phyloP scores from a whole-genome alignment of 1,140 invertebrate species.

The Sinella curviseta region DNA sequence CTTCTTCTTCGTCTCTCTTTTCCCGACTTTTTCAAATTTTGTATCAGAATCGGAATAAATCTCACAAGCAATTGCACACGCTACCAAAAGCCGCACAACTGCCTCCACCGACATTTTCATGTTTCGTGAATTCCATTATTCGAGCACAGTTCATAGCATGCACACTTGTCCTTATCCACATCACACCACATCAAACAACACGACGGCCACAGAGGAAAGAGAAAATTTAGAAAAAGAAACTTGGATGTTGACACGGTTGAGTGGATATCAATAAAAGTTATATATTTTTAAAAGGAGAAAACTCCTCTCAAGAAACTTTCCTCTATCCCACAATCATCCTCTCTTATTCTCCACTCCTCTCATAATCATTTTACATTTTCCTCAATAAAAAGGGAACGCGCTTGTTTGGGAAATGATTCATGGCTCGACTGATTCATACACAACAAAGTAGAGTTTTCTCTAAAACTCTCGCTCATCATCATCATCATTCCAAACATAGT shows the following conservation, averaged over 20 bases:
- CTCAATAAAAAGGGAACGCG: neutral
- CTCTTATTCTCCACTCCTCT: neutral
- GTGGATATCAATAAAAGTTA: neutral
- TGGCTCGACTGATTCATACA: neutral
- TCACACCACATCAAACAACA: neutral
- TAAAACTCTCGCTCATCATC: too few species aligned
- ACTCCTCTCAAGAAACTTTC: too few species aligned
- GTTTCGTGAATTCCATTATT: too few species aligned
- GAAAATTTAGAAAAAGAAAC: too few species aligned
- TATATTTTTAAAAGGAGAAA: neutral
- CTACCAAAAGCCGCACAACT: neutral
- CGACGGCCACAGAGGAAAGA: too few species aligned
- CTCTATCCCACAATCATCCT: neutral
- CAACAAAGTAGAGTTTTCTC: too few species aligned
- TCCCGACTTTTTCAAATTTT: neutral
- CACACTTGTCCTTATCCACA: neutral
- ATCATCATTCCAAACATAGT: too few species aligned
- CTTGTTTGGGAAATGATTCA: constrained; percentile 11
- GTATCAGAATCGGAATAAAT: neutral
- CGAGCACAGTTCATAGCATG: too few species aligned
- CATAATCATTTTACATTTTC: neutral
- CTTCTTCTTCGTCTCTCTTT: too few species aligned
- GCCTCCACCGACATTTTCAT: too few species aligned
- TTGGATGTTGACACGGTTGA: constrained; percentile 11
- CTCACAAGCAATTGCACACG: neutral